phyloP scores from a whole-genome alignment of 2,113 vertebrate species.

The Beaufortia kweichowensis region DNA sequence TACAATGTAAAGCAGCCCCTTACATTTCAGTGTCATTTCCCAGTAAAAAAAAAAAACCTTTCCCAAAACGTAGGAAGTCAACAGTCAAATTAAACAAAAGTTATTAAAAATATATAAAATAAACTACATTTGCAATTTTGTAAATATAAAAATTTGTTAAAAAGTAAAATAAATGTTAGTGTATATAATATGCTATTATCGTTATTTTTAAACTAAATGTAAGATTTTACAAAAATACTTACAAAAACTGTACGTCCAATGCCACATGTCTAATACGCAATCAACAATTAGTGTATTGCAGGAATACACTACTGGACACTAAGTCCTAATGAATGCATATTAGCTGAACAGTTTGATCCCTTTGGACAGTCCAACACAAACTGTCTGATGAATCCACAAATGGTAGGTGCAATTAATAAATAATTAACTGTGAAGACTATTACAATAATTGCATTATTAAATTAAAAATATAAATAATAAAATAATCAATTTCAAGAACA shows the following conservation, averaged over 20 bases:
- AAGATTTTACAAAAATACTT: neutral
- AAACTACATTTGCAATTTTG: neutral
- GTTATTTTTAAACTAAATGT: constrained; percentile 3
- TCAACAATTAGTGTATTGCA: constrained; percentile 13
- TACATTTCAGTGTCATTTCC: constrained; percentile 25
- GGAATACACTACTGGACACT: constrained; percentile 22
- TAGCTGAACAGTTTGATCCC: neutral
- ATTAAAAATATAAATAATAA: too few relatives aligned
- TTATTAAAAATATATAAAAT: neutral
- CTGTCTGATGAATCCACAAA: neutral
- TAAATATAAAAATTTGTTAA: neutral
- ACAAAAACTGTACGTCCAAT: neutral
- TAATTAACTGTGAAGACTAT: too few relatives aligned
- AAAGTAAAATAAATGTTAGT: neutral
- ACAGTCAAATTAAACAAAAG: neutral
- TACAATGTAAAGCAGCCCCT: constrained; percentile 36
- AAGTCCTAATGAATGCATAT: constrained; percentile 16
- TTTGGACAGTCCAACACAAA: constrained; percentile 5
- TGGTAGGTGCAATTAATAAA: neutral
- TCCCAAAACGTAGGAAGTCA: neutral
- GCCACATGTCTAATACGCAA: neutral
- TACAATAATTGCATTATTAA: too few relatives aligned
- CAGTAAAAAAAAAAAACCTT: neutral
- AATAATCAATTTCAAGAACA: neutral
- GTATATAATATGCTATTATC: neutral